Conservation (phyloP, 2,888 invertebrate genomes). For the Microplitis manilae region DNA sequence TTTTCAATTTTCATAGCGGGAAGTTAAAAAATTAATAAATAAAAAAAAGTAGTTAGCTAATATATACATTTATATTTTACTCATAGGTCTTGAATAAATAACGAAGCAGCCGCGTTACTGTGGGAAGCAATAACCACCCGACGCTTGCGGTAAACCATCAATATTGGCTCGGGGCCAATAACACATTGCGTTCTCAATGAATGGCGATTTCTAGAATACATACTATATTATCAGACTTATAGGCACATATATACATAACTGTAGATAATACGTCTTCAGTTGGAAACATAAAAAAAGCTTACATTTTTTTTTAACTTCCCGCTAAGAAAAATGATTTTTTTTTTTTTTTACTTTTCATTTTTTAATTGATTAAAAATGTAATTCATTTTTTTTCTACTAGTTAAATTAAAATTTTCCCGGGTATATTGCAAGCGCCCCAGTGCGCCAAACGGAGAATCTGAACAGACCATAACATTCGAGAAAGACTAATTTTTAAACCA, state of each 20-base stretch:
- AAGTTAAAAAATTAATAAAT: conserved; percentile 16
- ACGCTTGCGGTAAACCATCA: conserved; percentile 64
- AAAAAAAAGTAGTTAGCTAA: conserved; percentile 10
- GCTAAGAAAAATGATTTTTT: no score
- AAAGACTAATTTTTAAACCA: no score
- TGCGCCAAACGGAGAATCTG: no score
- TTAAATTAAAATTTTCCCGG: no score
- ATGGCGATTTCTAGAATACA: conserved; percentile 44
- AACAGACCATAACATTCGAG: no score
- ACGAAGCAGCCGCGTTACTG: conserved; percentile 54
- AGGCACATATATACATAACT: neutral
- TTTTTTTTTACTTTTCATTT: no score
- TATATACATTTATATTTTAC: neutral
- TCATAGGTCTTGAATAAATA: conserved; percentile 56
- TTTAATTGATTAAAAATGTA: no score
- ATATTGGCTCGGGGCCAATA: conserved; percentile 61
- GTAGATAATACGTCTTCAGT: no score
- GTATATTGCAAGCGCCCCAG: no score
- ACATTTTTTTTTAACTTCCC: no score
- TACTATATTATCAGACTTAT: conserved; percentile 4
- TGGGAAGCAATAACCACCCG: conserved; percentile 58
- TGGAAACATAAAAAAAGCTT: no score
- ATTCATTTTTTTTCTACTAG: no score
- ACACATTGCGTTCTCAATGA: conserved; percentile 49
- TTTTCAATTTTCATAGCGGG: neutral